phyloP scores from a whole-genome alignment of 35 echinoderm and acorn worm genomes.

The Stichopus chloronotus region DNA sequence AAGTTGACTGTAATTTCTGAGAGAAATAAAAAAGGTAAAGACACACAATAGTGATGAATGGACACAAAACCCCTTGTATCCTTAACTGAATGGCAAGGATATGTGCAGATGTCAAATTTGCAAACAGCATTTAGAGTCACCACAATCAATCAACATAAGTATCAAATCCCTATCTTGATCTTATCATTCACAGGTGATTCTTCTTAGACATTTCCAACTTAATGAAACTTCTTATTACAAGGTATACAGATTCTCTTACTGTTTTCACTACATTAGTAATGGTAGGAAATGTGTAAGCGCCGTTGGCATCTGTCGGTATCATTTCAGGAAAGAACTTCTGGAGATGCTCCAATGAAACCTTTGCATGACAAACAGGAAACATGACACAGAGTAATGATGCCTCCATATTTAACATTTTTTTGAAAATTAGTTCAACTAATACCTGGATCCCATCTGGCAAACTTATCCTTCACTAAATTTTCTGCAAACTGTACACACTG shows the following conservation, averaged over 20 bases:
- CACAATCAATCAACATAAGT: no score
- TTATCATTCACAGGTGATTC: no score
- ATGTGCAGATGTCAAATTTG: neutral
- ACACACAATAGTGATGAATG: neutral
- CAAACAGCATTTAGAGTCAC: neutral
- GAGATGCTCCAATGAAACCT: constrained; percentile 30
- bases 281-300: neutral
- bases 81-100: neutral
- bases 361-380: neutral
- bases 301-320: constrained; percentile 9
- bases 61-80: neutral
- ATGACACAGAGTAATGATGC: no score
- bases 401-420: no score
- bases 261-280: neutral
- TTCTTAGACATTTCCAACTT: no score
- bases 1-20: constrained; percentile 61
- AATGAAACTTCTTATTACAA: no score
- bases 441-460: no score
- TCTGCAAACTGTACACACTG: no score
- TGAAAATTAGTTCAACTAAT: no score
- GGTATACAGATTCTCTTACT: neutral
- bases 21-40: neutral
- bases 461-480: no score
- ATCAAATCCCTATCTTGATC: no score
- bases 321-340: constrained; percentile 11